These are phyloP conservation scores for Schizopygopsis malacanthus DNA, from an alignment of 2,797 vertebrate species.

Conservation along the genomic window DNA sequence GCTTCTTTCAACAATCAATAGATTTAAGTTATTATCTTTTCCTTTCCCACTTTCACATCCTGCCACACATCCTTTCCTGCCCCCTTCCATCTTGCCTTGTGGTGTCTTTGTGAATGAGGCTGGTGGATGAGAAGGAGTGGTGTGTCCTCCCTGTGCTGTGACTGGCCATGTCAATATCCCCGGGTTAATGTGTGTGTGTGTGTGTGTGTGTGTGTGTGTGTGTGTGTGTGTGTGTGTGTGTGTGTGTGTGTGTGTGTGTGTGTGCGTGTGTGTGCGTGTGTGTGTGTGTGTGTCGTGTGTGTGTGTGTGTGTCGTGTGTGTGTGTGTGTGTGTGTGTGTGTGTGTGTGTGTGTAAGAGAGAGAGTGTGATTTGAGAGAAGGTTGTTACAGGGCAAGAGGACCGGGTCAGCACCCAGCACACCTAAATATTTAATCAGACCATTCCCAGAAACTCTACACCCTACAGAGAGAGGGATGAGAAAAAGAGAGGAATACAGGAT, in stretches of 20 bases:
- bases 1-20: conserved; percentile 46
- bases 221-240: neutral
- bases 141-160: conserved; percentile 59
- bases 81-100: conserved; percentile 23
- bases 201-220: neutral
- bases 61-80: conserved; percentile 12
- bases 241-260: neutral
- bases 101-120: conserved; percentile 68
- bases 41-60: conserved; percentile 24
- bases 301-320: neutral
- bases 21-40: conserved; percentile 44
- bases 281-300: neutral
- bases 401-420: conserved; percentile 72
- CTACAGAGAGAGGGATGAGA: conserved; percentile 46
- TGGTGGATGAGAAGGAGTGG: conserved; percentile 68
- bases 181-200: conserved; percentile 55
- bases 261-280: no score
- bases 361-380: conserved; percentile 16
- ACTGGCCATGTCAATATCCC: conserved; percentile 60
- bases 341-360: neutral
- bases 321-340: neutral
- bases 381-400: conserved; percentile 53
- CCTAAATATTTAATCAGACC: conserved; percentile 79
- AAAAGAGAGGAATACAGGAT: conserved; percentile 9
- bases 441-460: conserved; percentile 70